Evolutionary conservation across 2,888 invertebrate genomes (phyloP), one percentile per base, ranked within the genome.

Genomic region (Lymantria dispar): DNA sequence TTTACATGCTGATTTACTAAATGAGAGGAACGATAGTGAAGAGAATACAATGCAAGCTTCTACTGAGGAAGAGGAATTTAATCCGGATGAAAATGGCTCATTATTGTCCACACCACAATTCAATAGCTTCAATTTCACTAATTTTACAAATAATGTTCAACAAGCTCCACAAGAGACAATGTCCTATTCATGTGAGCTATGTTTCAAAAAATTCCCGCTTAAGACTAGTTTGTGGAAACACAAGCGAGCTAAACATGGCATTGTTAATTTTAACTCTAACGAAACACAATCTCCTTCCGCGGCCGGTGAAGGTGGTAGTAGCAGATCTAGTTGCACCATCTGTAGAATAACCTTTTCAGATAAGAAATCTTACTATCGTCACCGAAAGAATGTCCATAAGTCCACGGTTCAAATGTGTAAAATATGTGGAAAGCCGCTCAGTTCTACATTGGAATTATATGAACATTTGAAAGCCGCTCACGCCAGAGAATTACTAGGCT

Each of bases 401-500:
- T 85, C 88, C 7, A 75, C 87, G 36, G 76, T 89, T 54, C 93
- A 93, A 64, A 92, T 92, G 74, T 95, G 95, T 64, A 93, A 93
- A 60, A 91, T 94, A 47, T 95, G 95, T 62, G 93, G 93, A 1
- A 93, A 94, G 57, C 87, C 91, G 0, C 92, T 95, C 45, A 92
- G 90, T 54, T 94, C 94, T 11, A 93, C 93, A 15, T 83, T 92
- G 13, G 94, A 95, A 10, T 74, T 95, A 30, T 93, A 93, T 46
- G 92, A 94, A 84, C 81, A 95, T 92, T 79, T 91, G 80, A 79
- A 94, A 90, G 75, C 94, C 73, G 87, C 94, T 81, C 86, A 93
- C 81, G 78, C 93, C 73, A 70, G 92, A 71, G 77, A 93, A 78
- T 60, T 93, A 62, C 50, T 89, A 59, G 92, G 91, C 1, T 91